phyloP scores from a whole-genome alignment of 2,113 vertebrate species.

The Xenopus borealis region DNA sequence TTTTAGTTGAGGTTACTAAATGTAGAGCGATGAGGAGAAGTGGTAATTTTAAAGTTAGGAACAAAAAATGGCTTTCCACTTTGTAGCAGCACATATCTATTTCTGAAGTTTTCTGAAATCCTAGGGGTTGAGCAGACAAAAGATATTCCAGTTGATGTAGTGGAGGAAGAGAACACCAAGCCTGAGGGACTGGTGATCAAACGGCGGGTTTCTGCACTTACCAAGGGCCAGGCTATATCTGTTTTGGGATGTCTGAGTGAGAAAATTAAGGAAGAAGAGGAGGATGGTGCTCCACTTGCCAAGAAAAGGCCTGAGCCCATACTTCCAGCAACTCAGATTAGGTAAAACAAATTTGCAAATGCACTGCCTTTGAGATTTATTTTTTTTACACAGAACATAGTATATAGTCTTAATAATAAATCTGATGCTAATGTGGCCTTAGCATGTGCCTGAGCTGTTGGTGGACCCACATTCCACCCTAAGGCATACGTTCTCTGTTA shows the following conservation, averaged over 20 bases:
- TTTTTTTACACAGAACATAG: neutral
- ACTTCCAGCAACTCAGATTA: constrained; percentile 74
- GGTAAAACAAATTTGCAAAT: constrained; percentile 62
- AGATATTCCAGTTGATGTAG: constrained; percentile 58
- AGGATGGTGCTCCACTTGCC: constrained; percentile 60
- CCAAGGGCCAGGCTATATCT: constrained; percentile 80
- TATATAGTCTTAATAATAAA: neutral
- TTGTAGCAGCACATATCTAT: too few species aligned
- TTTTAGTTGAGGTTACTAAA: too few species aligned
- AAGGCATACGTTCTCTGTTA: too few species aligned
- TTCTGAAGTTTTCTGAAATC: too few species aligned
- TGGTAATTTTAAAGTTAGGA: too few species aligned
- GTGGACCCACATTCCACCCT: too few species aligned
- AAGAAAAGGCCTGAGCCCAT: constrained; percentile 87
- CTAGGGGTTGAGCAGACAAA: constrained; percentile 82
- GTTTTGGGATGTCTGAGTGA: constrained; percentile 76
- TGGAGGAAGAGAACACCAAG: constrained; percentile 58
- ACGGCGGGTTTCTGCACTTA: constrained; percentile 66
- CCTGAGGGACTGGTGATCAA: constrained; percentile 76
- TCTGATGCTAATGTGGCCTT: neutral
- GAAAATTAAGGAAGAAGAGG: constrained; percentile 39
- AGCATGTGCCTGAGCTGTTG: too few species aligned
- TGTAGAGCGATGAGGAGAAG: too few species aligned
- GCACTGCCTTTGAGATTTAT: neutral
- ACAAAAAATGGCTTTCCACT: too few species aligned